phyloP scores from a whole-genome alignment of 2,113 vertebrate species.

The Cochlearius cochlearius region DNA sequence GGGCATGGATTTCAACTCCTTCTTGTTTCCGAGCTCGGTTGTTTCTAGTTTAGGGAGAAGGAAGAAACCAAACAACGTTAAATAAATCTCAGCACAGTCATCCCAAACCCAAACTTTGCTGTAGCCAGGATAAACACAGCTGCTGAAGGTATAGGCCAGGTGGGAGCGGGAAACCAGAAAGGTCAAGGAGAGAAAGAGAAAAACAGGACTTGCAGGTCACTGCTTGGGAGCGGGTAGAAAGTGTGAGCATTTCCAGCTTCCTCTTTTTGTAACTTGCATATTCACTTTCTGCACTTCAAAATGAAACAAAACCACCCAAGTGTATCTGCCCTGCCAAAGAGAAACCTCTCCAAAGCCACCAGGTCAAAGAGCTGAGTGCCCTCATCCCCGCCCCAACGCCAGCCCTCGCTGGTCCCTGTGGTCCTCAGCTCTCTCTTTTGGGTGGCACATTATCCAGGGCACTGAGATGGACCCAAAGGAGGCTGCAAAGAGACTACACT shows the following conservation, averaged over 20 bases:
- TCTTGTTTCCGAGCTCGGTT: slow-evolving; percentile 90
- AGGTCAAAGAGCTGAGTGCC: not conserved
- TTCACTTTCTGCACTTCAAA: not conserved
- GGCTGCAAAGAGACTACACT: not conserved
- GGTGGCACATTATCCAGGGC: not conserved
- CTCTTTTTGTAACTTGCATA: not conserved
- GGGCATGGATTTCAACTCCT: slow-evolving; percentile 92
- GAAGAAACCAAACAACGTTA: not conserved
- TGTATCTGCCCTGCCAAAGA: not conserved
- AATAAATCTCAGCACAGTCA: not conserved
- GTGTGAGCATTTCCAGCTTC: not conserved
- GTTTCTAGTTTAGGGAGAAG: slow-evolving; percentile 78
- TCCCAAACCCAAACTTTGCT: not conserved
- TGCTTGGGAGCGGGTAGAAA: not conserved
- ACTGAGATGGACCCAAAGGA: not conserved
- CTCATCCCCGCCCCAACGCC: rapidly evolving
- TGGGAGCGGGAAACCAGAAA: not conserved
- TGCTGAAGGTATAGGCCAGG: not conserved
- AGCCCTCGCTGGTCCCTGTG: not conserved
- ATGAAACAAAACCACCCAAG: not conserved
- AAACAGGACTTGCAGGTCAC: not conserved
- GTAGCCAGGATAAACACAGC: not conserved
- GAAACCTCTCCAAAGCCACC: not conserved
- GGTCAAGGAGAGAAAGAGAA: not conserved
- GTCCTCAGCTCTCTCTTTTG: not conserved